Conservation (phyloP, 1,140 invertebrate species). For the Calycopis cecrops region DNA sequence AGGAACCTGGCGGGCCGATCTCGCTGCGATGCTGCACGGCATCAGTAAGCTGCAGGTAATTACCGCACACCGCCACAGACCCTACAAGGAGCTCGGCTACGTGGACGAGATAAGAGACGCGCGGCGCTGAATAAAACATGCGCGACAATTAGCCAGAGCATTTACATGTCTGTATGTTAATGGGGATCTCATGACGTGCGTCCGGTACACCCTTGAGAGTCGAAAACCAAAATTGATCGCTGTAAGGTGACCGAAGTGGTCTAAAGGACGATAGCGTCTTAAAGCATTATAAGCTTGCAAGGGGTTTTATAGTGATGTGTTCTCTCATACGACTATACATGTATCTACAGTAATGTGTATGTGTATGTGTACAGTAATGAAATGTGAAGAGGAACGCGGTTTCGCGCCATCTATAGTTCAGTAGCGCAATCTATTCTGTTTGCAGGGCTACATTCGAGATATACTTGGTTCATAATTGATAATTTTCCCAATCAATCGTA, state of each 20-base stretch:
- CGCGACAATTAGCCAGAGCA: neutral
- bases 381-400: too few relatives aligned
- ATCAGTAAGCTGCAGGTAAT: neutral
- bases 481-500: too few relatives aligned
- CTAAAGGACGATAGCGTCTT: neutral
- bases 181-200: neutral
- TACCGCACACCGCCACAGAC: neutral
- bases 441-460: too few relatives aligned
- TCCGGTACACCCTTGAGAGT: too few relatives aligned
- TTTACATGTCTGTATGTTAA: slow-evolving; percentile 6
- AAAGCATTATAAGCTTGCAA: too few relatives aligned
- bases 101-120: slow-evolving; percentile 9
- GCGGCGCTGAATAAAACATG: slow-evolving; percentile 9
- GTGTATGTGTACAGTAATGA: too few relatives aligned
- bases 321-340: too few relatives aligned
- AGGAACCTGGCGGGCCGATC: slow-evolving; percentile 9
- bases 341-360: too few relatives aligned
- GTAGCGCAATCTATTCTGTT: too few relatives aligned
- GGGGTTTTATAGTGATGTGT: too few relatives aligned
- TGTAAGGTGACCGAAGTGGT: neutral
- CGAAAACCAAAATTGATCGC: neutral
- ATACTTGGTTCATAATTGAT: too few relatives aligned
- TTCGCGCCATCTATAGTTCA: too few relatives aligned
- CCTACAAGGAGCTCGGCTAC: slow-evolving; percentile 13
- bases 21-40: neutral